A percentile compares a stretch with the other conserved stretches of the same genome.
Evolutionary conservation across 2,113 vertebrate species (phyloP).

Genomic region (Lonchura striata): DNA sequence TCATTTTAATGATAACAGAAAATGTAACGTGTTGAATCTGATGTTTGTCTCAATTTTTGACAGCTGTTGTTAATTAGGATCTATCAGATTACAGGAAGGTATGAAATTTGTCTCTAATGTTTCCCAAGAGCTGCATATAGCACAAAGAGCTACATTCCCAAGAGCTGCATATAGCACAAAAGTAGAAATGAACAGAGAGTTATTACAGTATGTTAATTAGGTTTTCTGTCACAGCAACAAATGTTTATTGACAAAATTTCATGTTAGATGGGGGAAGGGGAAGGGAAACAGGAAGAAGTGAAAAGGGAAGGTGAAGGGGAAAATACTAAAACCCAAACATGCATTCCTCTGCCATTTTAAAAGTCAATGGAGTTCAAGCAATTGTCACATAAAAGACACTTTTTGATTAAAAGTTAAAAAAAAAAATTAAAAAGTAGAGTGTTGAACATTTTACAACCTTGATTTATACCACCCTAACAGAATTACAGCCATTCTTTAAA

Average conservation of each 20-base stretch:
- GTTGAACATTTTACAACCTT: neutral
- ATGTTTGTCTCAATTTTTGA: neutral
- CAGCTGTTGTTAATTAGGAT: neutral
- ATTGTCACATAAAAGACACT: neutral
- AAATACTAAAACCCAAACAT: neutral
- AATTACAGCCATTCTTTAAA: neutral
- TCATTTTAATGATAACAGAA: neutral
- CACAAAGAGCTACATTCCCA: neutral
- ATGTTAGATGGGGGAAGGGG: neutral
- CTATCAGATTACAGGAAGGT: neutral
- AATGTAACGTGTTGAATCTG: rapidly evolving
- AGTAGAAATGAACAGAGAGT: neutral
- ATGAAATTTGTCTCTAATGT: neutral
- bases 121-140: neutral
- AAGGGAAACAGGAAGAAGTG: neutral
- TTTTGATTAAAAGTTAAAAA: neutral
- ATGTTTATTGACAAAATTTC: neutral
- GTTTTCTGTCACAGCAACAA: neutral
- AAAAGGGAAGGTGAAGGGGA: rapidly evolving
- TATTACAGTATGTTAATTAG: neutral
- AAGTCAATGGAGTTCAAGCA: neutral
- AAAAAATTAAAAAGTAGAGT: rapidly evolving
- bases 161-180: neutral
- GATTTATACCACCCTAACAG: neutral
- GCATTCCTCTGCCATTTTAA: neutral